Evolutionary conservation across 2,113 vertebrate species (phyloP).

Genomic region (Brachyhypopomus occidentalis): DNA sequence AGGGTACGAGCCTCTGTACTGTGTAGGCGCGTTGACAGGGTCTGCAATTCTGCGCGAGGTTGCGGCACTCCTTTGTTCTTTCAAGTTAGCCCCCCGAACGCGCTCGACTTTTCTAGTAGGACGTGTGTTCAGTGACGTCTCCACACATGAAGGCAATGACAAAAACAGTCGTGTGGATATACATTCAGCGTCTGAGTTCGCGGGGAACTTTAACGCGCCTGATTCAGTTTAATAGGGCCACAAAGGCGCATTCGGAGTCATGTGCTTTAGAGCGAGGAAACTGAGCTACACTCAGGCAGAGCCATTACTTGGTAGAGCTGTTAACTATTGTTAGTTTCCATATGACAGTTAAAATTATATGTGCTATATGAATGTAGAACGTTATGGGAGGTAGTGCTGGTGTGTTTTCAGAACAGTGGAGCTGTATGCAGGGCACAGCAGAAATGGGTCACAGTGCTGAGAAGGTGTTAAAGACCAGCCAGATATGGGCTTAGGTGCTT

Average conservation of each 20-base stretch:
- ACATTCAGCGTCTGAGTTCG: background rate
- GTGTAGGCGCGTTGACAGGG: background rate
- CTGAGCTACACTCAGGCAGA: too few species aligned
- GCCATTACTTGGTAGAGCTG: too few species aligned
- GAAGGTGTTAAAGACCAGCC: background rate
- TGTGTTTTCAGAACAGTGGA: slow-evolving; percentile 3
- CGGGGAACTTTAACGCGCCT: background rate
- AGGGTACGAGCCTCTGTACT: too few species aligned
- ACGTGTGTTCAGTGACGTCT: background rate
- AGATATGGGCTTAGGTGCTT: background rate
- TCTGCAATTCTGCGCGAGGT: background rate
- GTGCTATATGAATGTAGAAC: background rate
- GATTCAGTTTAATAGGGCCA: too few species aligned
- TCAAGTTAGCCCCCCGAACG: background rate
- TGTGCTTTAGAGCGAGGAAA: too few species aligned
- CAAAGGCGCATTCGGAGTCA: too few species aligned
- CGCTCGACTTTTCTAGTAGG: background rate
- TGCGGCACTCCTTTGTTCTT: slow-evolving; percentile 11
- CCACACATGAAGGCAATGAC: background rate
- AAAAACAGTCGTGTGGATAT: background rate
- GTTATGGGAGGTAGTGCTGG: background rate
- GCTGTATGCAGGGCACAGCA: slow-evolving; percentile 31
- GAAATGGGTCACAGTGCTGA: slow-evolving; percentile 44
- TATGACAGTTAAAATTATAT: background rate
- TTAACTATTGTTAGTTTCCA: too few species aligned